Conservation (phyloP, 2,797 vertebrate species). For the Fundulus diaphanus region DNA sequence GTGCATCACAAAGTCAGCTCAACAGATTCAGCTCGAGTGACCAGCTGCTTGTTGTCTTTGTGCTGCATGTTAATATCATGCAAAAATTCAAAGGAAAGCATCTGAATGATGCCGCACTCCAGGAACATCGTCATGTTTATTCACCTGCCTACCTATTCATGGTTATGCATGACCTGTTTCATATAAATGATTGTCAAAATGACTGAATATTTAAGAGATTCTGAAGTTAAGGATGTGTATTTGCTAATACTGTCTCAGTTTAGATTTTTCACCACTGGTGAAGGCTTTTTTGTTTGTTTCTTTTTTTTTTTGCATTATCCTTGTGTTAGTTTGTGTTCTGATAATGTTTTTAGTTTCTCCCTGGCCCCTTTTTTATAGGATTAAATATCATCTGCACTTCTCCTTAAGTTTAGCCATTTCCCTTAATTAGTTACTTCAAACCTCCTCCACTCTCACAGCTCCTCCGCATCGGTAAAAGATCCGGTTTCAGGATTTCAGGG, state of each 20-base stretch:
- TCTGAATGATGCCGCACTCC: constrained; percentile 2
- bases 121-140: background rate
- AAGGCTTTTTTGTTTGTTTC: too few species aligned
- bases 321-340: background rate
- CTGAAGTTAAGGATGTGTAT: background rate
- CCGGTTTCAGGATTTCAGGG: too few species aligned
- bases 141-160: constrained; percentile 1
- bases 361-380: background rate
- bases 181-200: background rate
- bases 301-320: background rate
- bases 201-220: background rate
- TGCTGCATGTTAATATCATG: constrained; percentile 34
- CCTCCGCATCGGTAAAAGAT: background rate
- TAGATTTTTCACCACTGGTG: background rate
- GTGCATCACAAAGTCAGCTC: constrained; percentile 43
- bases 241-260: background rate
- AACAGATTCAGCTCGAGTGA: constrained; percentile 32
- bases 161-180: constrained; percentile 11
- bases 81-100: constrained; percentile 13
- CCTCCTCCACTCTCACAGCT: background rate
- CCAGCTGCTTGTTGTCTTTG: constrained; percentile 31
- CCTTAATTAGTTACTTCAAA: background rate
- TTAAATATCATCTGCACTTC: background rate
- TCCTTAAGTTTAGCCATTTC: background rate
- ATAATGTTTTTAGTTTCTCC: background rate